Evolutionary conservation across 1,140 invertebrate species (phyloP), one percentile per base, ranked within the genome.

Genomic region (Drosophila insularis): DNA sequence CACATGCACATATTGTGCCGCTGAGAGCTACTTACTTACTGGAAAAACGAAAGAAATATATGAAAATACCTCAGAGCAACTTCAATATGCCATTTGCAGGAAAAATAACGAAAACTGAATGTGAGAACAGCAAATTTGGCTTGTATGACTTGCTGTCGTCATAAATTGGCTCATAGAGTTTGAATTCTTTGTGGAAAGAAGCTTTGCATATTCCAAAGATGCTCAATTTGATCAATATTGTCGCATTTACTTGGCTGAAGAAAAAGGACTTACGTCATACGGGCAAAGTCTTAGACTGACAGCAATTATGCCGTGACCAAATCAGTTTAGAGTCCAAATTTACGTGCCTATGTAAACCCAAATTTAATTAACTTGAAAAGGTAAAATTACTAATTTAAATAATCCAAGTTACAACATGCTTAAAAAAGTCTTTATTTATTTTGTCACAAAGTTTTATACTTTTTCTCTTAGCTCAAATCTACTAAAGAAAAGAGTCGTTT

Each of bases 1-100:
- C 4, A 55, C 53, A 31, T n/a, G 13, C 55, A 58, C 32, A 35
- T 14, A 56, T 17, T 56, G 55, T 56, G 14, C n/a, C 27, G 14
- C 14, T 32, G 31, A 56, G 8, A 56, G 55, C 55, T 35, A 56
- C 27, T 56, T 31, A 50, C 8, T 19, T 27, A 32, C n/a, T 32
- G 31, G 17, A 37, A 58, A 11, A 58, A n/a, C 2, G 14, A 23
- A 19, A 37, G 31, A 32, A 56, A 19, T 14, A 56, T 35, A 14
- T 14, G 8, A 58, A 58, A 32, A 37, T 37, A 35, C 31, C 55
- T 58, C 11, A 37, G 14, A 56, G 27, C 27, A 32, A 56, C 54
- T 56, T 32, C 14, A 56, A 56, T 56, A 17, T 58, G 31, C 31
- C 31, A 58, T 58, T 58, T 58, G 13, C 6, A 37, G 23, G 23